phyloP scores from a whole-genome alignment of 2,888 invertebrate species.

The Parascotia fuliginaria region DNA sequence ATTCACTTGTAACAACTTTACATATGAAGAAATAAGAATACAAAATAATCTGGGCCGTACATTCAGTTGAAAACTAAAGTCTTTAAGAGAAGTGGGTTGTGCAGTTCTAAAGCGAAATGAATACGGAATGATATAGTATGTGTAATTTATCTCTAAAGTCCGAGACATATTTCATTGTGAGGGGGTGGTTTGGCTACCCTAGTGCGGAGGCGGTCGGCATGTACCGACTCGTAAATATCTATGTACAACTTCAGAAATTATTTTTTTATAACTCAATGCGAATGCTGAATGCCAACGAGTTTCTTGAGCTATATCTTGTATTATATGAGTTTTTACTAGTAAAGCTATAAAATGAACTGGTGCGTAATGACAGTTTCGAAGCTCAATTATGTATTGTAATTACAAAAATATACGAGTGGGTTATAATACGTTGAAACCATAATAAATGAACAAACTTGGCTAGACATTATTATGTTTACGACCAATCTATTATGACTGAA shows the following conservation, averaged over 20 bases:
- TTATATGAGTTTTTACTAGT: slow-evolving; percentile 31
- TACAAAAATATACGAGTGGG: too few relatives aligned
- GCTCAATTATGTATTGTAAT: slow-evolving; percentile 29
- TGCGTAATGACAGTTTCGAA: slow-evolving; percentile 28
- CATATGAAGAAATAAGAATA: slow-evolving; percentile 22
- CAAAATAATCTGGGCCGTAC: slow-evolving; percentile 26
- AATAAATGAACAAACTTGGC: too few relatives aligned
- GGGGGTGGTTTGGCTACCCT: slow-evolving; percentile 39
- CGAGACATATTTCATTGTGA: slow-evolving; percentile 10
- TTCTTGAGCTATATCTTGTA: slow-evolving; percentile 38
- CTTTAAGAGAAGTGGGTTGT: slow-evolving; percentile 2
- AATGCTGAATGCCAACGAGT: slow-evolving; percentile 47
- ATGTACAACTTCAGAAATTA: slow-evolving; percentile 37
- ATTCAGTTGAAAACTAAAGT: slow-evolving; percentile 23
- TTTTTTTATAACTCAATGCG: slow-evolving; percentile 47
- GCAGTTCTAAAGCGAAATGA: slow-evolving; percentile 2
- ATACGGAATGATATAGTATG: slow-evolving; percentile 5
- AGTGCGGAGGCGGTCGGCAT: slow-evolving; percentile 30
- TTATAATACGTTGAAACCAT: too few relatives aligned
- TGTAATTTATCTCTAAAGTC: slow-evolving; percentile 10
- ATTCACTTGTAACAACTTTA: slow-evolving; percentile 26
- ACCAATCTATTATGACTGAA: too few relatives aligned
- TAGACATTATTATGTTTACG: too few relatives aligned
- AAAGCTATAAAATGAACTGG: slow-evolving; percentile 22
- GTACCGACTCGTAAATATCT: slow-evolving; percentile 38